Evolutionary conservation across 1,140 invertebrate species (phyloP), one percentile per base, ranked within the genome.

Genomic region (Pinna nobilis): DNA sequence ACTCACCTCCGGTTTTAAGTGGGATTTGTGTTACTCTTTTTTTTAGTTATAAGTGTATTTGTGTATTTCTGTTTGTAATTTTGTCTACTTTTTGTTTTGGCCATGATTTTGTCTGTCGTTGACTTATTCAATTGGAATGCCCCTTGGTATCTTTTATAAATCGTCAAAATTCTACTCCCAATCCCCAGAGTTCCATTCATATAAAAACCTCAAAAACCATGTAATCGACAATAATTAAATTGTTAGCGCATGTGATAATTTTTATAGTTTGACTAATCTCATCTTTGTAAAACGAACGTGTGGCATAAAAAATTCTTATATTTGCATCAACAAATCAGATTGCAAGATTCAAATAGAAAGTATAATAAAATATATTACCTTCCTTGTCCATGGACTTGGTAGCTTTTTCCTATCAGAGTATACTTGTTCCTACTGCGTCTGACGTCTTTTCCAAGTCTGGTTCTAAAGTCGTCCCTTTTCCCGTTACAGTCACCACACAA

Each of bases 401-500:
- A 82, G 23, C 81, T 82, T 28, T 70, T 64, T 15, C 81, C 81
- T 32, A 82, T 72, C 11, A 74, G 23, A 0, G 71, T 30, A 61
- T 70, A 80, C 44, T 51, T 68, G 5, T 67, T 53, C 3, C 39
- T 71, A 2, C 35, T 32, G 7, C 66, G 66, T 9, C 25, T 66
- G 6, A 81, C 79, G 41, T 79, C 70, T 41, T 41, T 67, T 11
- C 81, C 79, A 9, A 69, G 23, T 49, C 28, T 67, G 4, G 74
- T 73, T 32, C 32, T 61, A 28, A 74, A 76, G 57, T 82, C 81
- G 35, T 81, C 79, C 30, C 47, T 39, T 25, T 63, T 72, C 7
- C 79, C 79, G 61, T 82, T 81, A 70, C 79, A 82, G 63, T 76
- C 59, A 20, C 81, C 81, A 72, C 81, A 82, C 0, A 82, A 28